These are phyloP conservation scores for Diachasmimorpha longicaudata DNA, from an alignment of 1,140 invertebrate species.

Conservation along the genomic window DNA sequence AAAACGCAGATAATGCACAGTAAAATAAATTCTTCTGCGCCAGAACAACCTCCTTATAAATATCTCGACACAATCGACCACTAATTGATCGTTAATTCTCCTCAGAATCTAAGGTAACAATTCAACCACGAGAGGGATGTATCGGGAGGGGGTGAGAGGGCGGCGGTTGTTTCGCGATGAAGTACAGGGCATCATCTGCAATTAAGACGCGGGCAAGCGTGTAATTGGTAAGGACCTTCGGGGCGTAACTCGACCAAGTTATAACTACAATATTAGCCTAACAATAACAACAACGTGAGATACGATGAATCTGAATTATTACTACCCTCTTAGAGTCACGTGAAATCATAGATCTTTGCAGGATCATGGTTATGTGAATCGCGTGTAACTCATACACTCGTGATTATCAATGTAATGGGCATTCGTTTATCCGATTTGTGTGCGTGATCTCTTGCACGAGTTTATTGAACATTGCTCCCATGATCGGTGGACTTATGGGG, in stretches of 20 bases:
- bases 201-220: neutral
- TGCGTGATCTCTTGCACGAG: neutral
- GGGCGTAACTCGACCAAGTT: neutral
- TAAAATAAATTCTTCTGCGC: no score
- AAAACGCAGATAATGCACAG: no score
- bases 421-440: neutral
- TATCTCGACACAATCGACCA: neutral
- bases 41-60: neutral
- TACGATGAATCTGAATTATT: neutral
- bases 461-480: neutral
- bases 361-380: neutral
- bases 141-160: no score
- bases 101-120: neutral
- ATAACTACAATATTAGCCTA: conserved; percentile 6
- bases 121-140: neutral
- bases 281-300: neutral
- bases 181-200: neutral
- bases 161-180: neutral
- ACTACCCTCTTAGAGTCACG: neutral
- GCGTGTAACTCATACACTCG: neutral
- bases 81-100: neutral
- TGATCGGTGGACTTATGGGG: neutral
- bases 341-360: neutral
- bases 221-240: neutral
- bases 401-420: neutral